Base-by-base conservation (phyloP, 37 sponge, comb jelly and placozoan species). In the Sycon ciliatum region DNA sequence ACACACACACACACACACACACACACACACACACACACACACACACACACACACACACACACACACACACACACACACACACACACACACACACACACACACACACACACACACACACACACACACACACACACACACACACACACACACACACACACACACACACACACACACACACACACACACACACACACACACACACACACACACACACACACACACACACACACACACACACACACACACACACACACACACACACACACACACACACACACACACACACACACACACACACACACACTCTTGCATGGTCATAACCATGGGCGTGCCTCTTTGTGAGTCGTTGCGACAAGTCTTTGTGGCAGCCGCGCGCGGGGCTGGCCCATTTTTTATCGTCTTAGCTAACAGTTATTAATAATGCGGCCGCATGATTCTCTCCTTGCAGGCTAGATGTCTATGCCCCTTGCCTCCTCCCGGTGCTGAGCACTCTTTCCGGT, bases 141-240 rank as follows among this genome's bases (percentile, higher is more conserved):
- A 42, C 49, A 42, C 49, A 42, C 49, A 42, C 49, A 46, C 27
- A 60, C 31, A 30, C 31, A 22, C 63, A 22, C 63, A 60, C 63
- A 60, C 63, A 42, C 49, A 42, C 49, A 42, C 49, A 42, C 49
- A 42, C 49, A 42, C 49, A 42, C 49, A 42, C 49, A 42, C 49
- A 42, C 49, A 42, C 13, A 42, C 49, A 42, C 49, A 42, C 49
- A 42, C 49, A 42, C 49, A 42, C 49, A 42, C 49, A 42, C 49
- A 42, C 49, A 42, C 49, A 42, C 49, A 42, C 49, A 42, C 49
- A 42, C 49, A 42, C 49, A 42, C 49, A 42, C 49, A 42, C 49
- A 42, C 49, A 42, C 49, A 42, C 49, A 42, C 49, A 42, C 49
- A 42, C 49, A 42, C 49, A 42, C 49, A 42, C 49, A 42, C 49